Conservation (phyloP, 2,113 vertebrate species). For the Nesoenas mayeri region DNA sequence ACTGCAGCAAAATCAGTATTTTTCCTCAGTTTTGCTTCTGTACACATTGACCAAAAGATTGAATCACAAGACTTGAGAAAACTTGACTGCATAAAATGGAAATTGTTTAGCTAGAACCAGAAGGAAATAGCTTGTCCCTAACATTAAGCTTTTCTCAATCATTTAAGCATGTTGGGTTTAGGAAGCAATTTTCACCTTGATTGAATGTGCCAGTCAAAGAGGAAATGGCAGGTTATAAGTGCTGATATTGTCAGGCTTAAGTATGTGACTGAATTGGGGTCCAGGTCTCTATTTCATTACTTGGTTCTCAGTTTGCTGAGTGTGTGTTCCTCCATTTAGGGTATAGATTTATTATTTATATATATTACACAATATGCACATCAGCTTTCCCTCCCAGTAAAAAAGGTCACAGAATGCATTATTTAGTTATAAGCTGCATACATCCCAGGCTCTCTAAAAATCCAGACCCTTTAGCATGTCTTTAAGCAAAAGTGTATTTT, state of each 20-base stretch:
- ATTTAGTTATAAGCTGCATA: background rate
- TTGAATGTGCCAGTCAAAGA: background rate
- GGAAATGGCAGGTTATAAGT: background rate
- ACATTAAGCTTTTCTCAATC: background rate
- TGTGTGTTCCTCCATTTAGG: fast-evolving
- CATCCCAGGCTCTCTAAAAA: background rate
- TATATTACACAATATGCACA: background rate
- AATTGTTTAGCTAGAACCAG: background rate
- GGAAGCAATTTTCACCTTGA: conserved; percentile 12
- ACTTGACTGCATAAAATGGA: background rate
- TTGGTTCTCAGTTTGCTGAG: background rate
- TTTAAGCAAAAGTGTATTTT: background rate
- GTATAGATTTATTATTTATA: background rate
- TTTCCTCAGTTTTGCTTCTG: background rate
- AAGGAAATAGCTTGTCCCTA: background rate
- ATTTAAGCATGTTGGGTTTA: background rate
- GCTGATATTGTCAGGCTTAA: background rate
- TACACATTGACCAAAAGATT: background rate
- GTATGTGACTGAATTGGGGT: background rate
- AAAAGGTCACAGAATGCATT: background rate
- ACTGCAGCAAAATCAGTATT: background rate
- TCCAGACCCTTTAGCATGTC: background rate
- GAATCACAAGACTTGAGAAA: background rate
- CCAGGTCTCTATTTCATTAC: background rate
- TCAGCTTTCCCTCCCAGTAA: background rate